Conservation (phyloP, 2,797 vertebrate genomes). For the Otolemur crassicaudatus region DNA sequence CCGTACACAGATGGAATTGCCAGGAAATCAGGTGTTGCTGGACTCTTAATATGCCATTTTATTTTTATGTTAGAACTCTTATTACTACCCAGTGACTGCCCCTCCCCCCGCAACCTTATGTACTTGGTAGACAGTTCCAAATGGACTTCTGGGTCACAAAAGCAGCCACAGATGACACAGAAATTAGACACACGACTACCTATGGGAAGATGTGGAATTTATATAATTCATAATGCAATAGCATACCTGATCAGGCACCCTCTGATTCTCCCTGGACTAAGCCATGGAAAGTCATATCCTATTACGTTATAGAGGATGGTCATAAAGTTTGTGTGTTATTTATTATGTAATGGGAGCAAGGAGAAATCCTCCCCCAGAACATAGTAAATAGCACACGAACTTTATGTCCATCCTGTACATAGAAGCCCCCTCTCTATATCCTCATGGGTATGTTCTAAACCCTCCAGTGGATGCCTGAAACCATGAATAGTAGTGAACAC, state of each 20-base stretch:
- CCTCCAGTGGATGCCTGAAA: neutral
- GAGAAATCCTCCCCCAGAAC: too few relatives aligned
- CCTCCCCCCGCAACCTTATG: neutral
- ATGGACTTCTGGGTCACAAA: neutral
- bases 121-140: neutral
- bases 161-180: neutral
- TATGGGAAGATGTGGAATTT: neutral
- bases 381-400: too few relatives aligned
- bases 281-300: neutral
- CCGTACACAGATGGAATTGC: neutral
- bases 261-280: neutral
- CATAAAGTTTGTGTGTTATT: too few relatives aligned
- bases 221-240: neutral
- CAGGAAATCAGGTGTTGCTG: neutral
- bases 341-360: too few relatives aligned
- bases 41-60: neutral
- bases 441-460: neutral
- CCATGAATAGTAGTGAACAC: neutral
- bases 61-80: neutral
- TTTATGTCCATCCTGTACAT: too few relatives aligned
- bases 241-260: too few relatives aligned
- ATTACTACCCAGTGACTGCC: neutral
- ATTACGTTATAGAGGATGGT: too few relatives aligned
- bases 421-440: neutral
- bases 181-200: neutral